Evolutionary conservation across 2,888 invertebrate genomes (phyloP), one percentile per base, ranked within the genome.

Genomic region (Clostera curtula): DNA sequence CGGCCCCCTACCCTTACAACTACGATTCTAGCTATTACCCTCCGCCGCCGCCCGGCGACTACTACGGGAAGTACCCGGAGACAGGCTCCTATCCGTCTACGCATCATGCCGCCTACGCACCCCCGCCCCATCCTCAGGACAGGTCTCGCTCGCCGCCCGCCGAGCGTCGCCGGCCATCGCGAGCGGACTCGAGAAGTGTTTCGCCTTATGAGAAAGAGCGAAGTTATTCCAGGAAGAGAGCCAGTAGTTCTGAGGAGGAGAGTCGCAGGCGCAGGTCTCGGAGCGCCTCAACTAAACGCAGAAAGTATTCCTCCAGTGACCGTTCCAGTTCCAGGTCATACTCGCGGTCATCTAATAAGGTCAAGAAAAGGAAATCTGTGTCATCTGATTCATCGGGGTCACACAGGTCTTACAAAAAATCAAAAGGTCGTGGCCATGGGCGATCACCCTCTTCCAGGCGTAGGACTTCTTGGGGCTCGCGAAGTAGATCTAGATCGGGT

Each of bases 281-380:
- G 30, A 75, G 72, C 37, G 55, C 50, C 25, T 58, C 66, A 13
- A 50, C 61, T 2, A 70, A 63, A 34, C 56, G 55, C 15, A 55
- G 52, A 12, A 71, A 68, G 29, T 79, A 79, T 51, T 69, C 71
- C 12, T 75, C 77, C 4, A 76, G 80, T 52, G 74, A 68, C 19
- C 52, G 61, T 12, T 71, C 75, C 0, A 69, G 65, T 25, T 72
- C 70, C 10, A 54, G 57, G 21, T 75, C 75, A 11, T 69, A 66
- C 43, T 64, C 71, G 8, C 54, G 54, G 22, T 57, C 65, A 13
- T 44, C 64, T 4, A 64, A 56, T 25, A 61, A 53, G 42, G 50
- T 52, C 5, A 63, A 49, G 31, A 67, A 58, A 30, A 57, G 61
- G 22, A 59, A 56, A 29, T 59, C 66, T 4, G 34, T 40, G 3